Conservation (phyloP, 2,888 invertebrate species). For the Pilophorus perplexus region DNA sequence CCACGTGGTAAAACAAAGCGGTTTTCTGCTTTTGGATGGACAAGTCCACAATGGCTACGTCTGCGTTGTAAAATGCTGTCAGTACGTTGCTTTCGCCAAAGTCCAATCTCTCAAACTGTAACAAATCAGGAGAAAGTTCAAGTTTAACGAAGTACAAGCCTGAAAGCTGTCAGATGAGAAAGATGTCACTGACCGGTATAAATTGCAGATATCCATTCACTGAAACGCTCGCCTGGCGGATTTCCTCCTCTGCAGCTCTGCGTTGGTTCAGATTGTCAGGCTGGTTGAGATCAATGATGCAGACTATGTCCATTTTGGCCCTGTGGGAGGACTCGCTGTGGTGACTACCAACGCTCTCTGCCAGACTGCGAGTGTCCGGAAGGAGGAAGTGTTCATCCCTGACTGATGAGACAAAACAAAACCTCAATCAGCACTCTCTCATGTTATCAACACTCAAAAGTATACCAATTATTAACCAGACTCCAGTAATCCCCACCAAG, state of each 20-base stretch:
- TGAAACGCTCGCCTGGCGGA: constrained; percentile 72
- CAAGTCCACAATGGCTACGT: constrained; percentile 93
- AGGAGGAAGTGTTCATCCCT: constrained; percentile 43
- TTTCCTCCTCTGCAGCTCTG: constrained; percentile 79
- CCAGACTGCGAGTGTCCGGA: constrained; percentile 45
- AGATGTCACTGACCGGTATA: constrained; percentile 64
- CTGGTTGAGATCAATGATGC: constrained; percentile 77
- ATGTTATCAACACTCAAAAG: no score
- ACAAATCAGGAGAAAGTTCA: constrained; percentile 48
- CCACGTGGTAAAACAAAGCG: constrained; percentile 91
- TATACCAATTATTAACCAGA: no score
- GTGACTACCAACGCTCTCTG: constrained; percentile 45
- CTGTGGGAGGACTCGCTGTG: constrained; percentile 43
- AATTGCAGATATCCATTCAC: constrained; percentile 79
- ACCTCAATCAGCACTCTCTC: no score
- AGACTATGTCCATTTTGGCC: constrained; percentile 77
- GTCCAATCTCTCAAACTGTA: constrained; percentile 92
- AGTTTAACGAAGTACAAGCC: background rate
- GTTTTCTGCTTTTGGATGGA: constrained; percentile 89
- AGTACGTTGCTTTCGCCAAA: constrained; percentile 94
- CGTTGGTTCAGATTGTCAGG: constrained; percentile 70
- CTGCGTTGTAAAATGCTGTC: constrained; percentile 97
- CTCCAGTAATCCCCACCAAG: no score
- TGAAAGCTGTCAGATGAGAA: background rate
- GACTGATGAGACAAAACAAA: no score